Percentiles rank a stretch among this genome's conserved stretches.
These are phyloP conservation scores for Poecile atricapillus DNA, from an alignment of 2,113 vertebrate genomes.

Conservation along the genomic window DNA sequence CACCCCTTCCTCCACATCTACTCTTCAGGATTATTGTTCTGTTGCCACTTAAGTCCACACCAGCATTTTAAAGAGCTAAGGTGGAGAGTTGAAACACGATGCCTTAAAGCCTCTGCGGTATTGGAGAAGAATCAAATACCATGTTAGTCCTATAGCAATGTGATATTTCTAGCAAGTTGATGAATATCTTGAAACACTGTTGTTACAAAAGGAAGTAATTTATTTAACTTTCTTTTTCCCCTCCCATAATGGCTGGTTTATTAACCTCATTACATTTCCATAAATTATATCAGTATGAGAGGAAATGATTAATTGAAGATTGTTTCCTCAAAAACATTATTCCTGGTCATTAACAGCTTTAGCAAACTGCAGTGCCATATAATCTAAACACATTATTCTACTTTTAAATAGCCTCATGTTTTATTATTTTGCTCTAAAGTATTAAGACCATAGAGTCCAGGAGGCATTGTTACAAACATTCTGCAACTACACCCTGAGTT, in stretches of 20 bases:
- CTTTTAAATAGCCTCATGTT: conserved; percentile 68
- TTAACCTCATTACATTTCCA: conserved; percentile 76
- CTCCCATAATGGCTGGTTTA: conserved; percentile 67
- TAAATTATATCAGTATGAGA: conserved; percentile 75
- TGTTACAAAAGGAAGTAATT: conserved; percentile 81
- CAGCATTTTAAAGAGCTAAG: conserved; percentile 63
- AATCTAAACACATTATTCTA: conserved; percentile 64
- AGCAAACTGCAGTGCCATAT: conserved; percentile 59
- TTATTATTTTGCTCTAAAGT: conserved; percentile 60
- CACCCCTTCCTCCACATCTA: background rate
- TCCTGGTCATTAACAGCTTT: conserved; percentile 75
- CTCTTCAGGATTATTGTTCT: background rate
- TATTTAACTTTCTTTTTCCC: conserved; percentile 74
- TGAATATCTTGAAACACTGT: conserved; percentile 74
- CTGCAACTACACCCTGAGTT: conserved; percentile 14
- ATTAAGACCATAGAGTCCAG: conserved; percentile 44
- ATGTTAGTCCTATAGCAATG: conserved; percentile 64
- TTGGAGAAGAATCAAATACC: conserved; percentile 69
- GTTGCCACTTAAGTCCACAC: conserved; percentile 24
- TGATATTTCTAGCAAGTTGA: conserved; percentile 72
- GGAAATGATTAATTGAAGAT: conserved; percentile 81
- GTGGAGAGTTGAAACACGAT: conserved; percentile 60
- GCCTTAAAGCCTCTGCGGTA: conserved; percentile 47
- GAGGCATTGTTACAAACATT: conserved; percentile 59
- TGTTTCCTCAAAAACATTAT: conserved; percentile 76